Base-by-base conservation (phyloP, 2,797 vertebrate genomes). In the Leontopithecus rosalia region DNA sequence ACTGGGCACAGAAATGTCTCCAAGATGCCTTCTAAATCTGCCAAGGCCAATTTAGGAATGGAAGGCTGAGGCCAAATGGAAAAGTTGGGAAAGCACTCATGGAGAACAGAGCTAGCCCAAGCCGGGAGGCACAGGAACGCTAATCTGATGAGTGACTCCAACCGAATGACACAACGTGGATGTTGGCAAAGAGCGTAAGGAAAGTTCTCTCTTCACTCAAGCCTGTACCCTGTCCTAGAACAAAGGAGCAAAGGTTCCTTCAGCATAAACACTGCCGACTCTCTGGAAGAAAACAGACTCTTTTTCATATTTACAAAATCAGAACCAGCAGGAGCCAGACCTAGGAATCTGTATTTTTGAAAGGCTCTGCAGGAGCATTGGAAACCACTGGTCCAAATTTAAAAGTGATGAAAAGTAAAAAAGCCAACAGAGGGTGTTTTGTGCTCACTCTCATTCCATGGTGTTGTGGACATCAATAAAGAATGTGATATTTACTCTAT, bases 201-300 rank as follows among this genome's bases (percentile, higher is more conserved):
- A 58, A 90, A 81, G 90, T 79, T 92, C 90, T 76, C 10, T 95
- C 82, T 91, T 57, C 85, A 36, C 70, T 92, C 52, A 28, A 90
- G 94, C 89, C 94, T 84, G 57, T 41, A 85, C 75, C 92, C 80
- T n/a, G 94, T 87, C 72, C 97, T 91, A 83, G 81, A 86, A 96
- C 97, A 96, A 96, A 97, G 79, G 77, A 96, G 82, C 77, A 94
- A 96, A 95, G 79, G 55, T 90, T 95, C 94, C 82, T 88, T 86
- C 76, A 96, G 96, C 79, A 97, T 88, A 90, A 95, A 95, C 96
- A 92, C 50, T 76, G 96, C 79, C 39, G 39, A 73, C 52, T 81
- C 90, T 83, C 76, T 28, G 30, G 33, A 89, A 55, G 77, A 77
- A 96, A 82, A 86, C 48, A 86, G 36, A 14, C 81, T 82, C 36